These are phyloP conservation scores for Cyclopterus lumpus DNA, from an alignment of 2,797 vertebrate species.

Conservation along the genomic window DNA sequence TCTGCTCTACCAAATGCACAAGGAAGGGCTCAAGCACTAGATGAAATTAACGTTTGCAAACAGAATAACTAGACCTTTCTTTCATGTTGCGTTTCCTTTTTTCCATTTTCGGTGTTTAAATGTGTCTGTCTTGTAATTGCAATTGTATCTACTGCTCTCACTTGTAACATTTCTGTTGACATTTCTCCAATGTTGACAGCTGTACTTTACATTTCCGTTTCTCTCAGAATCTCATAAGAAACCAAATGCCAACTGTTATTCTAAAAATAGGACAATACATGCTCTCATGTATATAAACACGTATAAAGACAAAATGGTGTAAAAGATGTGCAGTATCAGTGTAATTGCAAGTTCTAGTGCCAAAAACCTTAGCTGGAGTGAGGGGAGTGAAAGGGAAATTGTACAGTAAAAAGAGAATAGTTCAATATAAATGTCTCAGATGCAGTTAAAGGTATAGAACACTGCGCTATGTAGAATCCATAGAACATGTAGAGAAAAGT, in stretches of 20 bases:
- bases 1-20: constrained; percentile 73
- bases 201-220: too few species aligned
- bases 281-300: background rate
- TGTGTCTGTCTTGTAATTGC: constrained; percentile 29
- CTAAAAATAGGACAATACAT: background rate
- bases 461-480: too few species aligned
- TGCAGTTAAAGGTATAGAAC: background rate
- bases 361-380: background rate
- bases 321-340: background rate
- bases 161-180: constrained; percentile 25
- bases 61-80: constrained; percentile 46
- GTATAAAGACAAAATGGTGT: background rate
- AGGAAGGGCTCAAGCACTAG: constrained; percentile 53
- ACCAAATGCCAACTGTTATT: background rate
- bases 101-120: constrained; percentile 19
- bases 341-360: background rate
- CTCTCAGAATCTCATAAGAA: constrained; percentile 9
- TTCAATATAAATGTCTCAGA: background rate
- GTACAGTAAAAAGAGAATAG: background rate
- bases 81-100: constrained; percentile 39
- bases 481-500: background rate
- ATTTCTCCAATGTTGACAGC: too few species aligned
- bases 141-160: constrained; percentile 30
- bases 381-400: background rate
- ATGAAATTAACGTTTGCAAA: constrained; percentile 49